Base-by-base conservation (phyloP, 1,140 invertebrate genomes). In the Caenorhabditis brenneri region DNA sequence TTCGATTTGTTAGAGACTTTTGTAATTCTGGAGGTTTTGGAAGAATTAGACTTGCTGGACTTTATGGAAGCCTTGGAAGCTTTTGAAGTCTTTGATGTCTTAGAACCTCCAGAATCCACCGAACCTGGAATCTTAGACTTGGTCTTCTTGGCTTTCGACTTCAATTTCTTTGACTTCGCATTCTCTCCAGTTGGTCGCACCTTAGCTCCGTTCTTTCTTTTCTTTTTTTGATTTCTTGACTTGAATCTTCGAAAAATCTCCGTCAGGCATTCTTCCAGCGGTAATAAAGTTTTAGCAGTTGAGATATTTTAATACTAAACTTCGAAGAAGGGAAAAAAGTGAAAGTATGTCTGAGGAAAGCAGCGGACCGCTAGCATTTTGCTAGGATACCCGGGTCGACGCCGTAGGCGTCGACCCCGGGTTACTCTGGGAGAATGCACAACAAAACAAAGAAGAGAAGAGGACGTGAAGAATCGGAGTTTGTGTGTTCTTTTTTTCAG, bases 191-290 rank as follows among this genome's bases (percentile, higher is more conserved):
- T 15, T 24, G 65, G 65, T 15, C 36, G 33, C 42, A 74, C 33
- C n/a, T 65, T 65, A 15, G 31, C 1, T 15, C 4, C 22, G 10
- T 29, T 58, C 16, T 22, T 65, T 33, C 10, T 74, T 12, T 42
- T 42, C n/a, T 42, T 74, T n/a, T 19, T 65, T 65, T 10, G 36
- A 24, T 42, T 46, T 46, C 22, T 31, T 33, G 15, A 74, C 65
- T 74, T 74, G 42, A 3, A 74, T 74, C 29, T 39, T 74, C 36
- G 65, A 74, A 42, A 74, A 74, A 24, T 46, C 65, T 9, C 65
- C 65, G 22, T 74, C 65, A 3, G 3, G 12, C 15, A 24, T 15
- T 33, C 12, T 42, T 42, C 39, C 5, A n/a, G n/a, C n/a, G n/a
- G n/a, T n/a, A n/a, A n/a, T n/a, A n/a, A n/a, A n/a, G n/a, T n/a